Evolutionary conservation across 1,140 invertebrate species (phyloP).

Genomic region (Rhagoletis pomonella): DNA sequence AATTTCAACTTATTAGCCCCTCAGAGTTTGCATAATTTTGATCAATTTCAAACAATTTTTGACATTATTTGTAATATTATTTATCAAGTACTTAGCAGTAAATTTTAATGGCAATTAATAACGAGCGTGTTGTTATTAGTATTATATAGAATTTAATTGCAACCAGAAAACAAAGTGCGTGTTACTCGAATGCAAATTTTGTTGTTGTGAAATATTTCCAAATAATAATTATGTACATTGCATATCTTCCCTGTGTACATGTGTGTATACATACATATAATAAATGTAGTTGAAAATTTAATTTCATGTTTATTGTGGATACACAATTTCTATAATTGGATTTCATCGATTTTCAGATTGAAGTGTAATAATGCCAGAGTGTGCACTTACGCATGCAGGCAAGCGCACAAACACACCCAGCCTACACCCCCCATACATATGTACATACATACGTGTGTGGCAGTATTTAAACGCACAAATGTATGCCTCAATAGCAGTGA

Average conservation of each 20-base stretch:
- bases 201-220: slow-evolving; percentile 34
- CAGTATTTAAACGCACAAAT: slow-evolving; percentile 10
- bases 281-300: slow-evolving; percentile 10
- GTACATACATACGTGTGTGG: neutral
- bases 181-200: neutral
- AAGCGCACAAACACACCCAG: neutral
- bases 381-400: neutral
- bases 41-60: no score
- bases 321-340: slow-evolving; percentile 53
- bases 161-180: neutral
- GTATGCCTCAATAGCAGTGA: slow-evolving; percentile 1
- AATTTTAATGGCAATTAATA: slow-evolving; percentile 34
- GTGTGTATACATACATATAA: neutral
- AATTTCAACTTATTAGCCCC: no score
- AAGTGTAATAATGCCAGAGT: neutral
- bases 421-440: neutral
- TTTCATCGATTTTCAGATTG: slow-evolving; percentile 51
- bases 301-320: slow-evolving; percentile 51
- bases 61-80: neutral
- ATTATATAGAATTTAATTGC: slow-evolving; percentile 5
- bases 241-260: slow-evolving; percentile 30
- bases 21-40: no score
- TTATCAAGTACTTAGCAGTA: slow-evolving; percentile 38
- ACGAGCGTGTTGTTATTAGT: neutral
- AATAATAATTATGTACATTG: slow-evolving; percentile 29